Evolutionary conservation across 2,888 invertebrate species (phyloP).

Genomic region (Hypena proboscidalis): DNA sequence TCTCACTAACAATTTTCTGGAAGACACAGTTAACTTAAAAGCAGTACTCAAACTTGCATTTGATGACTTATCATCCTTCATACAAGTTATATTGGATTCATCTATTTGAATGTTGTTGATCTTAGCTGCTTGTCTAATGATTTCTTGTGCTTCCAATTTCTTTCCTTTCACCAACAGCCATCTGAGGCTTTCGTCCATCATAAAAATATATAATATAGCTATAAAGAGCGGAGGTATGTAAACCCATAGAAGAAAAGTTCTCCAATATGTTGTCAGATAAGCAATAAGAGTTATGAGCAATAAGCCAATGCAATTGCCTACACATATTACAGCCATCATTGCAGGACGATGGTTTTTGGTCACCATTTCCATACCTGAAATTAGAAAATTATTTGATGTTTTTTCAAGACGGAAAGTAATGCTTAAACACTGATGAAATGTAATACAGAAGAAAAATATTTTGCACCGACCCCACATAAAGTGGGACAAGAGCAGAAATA

Average conservation of each 20-base stretch:
- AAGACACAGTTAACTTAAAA: slow-evolving; percentile 42
- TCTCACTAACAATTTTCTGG: slow-evolving; percentile 51
- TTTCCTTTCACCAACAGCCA: slow-evolving; percentile 90
- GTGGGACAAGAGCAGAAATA: too few relatives aligned
- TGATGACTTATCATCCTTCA: slow-evolving; percentile 48
- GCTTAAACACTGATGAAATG: too few relatives aligned
- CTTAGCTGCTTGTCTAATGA: slow-evolving; percentile 85
- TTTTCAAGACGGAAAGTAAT: too few relatives aligned
- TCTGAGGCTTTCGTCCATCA: slow-evolving; percentile 89
- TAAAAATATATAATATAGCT: slow-evolving; percentile 86
- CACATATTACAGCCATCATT: slow-evolving; percentile 30
- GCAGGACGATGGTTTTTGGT: slow-evolving; percentile 43
- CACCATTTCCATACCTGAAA: slow-evolving; percentile 67
- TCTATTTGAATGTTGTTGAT: slow-evolving; percentile 56
- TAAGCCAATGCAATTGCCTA: slow-evolving; percentile 21
- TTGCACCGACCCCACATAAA: too few relatives aligned
- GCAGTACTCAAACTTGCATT: slow-evolving; percentile 13
- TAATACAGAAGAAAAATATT: too few relatives aligned
- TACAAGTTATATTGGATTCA: slow-evolving; percentile 44
- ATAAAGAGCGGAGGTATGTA: slow-evolving; percentile 88
- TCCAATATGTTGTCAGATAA: slow-evolving; percentile 86
- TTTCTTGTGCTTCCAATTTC: slow-evolving; percentile 85
- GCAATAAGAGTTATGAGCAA: slow-evolving; percentile 25
- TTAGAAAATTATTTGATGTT: neutral
- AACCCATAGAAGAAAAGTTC: slow-evolving; percentile 85